Conservation (phyloP, 2,113 vertebrate genomes). For the Ellobius talpinus region DNA sequence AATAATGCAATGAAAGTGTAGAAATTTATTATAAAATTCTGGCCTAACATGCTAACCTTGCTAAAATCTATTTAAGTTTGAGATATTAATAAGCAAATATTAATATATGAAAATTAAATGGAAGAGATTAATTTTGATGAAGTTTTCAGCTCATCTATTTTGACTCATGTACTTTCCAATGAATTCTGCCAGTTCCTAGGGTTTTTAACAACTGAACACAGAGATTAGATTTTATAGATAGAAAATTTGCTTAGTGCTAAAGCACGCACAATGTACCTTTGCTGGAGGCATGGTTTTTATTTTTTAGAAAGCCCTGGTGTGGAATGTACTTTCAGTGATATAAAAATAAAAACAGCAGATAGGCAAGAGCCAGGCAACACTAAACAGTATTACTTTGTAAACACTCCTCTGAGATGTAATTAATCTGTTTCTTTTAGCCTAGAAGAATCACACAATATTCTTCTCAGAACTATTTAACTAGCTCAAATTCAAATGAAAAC, state of each 20-base stretch:
- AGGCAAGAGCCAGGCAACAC: conserved; percentile 52
- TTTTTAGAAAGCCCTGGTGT: conserved; percentile 74
- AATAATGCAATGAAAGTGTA: not conserved
- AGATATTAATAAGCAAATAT: not conserved
- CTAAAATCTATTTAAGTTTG: conserved; percentile 10
- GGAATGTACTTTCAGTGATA: conserved; percentile 71
- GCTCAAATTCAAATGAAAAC: conserved; percentile 67
- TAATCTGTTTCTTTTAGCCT: conserved; percentile 63
- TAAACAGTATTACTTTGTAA: conserved; percentile 60
- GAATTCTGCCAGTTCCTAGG: not conserved
- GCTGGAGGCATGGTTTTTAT: conserved; percentile 59
- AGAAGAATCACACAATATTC: conserved; percentile 65
- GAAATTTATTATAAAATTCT: conserved; percentile 41
- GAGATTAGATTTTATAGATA: conserved; percentile 66
- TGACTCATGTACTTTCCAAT: conserved; percentile 31
- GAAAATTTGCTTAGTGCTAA: conserved; percentile 63
- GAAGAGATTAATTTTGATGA: conserved; percentile 32
- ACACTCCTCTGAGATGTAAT: conserved; percentile 56
- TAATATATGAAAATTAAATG: conserved; percentile 53
- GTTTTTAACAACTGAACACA: conserved; percentile 52
- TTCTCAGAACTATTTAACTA: conserved; percentile 66
- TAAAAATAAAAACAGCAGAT: conserved; percentile 72
- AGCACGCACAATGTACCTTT: conserved; percentile 59
- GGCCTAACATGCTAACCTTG: not conserved
- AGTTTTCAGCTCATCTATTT: conserved; percentile 12